These are phyloP conservation scores for Chrysolina americana DNA, from an alignment of 2,888 invertebrate species.

Conservation along the genomic window DNA sequence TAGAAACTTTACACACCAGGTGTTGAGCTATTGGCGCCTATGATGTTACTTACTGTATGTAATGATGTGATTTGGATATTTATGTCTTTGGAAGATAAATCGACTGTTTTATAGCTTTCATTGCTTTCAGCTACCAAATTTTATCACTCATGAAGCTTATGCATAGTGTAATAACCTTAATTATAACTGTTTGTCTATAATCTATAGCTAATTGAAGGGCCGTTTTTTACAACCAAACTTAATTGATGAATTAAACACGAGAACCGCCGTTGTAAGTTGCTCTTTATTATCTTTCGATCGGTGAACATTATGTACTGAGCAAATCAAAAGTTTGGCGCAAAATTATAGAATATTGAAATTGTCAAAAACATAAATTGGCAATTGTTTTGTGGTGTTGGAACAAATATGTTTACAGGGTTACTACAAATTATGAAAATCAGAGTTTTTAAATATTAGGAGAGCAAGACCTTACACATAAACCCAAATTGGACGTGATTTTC, in stretches of 20 bases:
- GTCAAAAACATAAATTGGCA: too few species aligned
- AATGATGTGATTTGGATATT: neutral
- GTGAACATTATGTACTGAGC: too few species aligned
- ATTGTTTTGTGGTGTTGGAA: too few species aligned
- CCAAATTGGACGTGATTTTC: too few species aligned
- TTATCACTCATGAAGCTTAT: neutral
- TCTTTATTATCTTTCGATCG: neutral
- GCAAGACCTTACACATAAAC: too few species aligned
- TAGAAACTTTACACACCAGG: too few species aligned
- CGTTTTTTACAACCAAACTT: neutral
- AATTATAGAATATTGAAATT: too few species aligned
- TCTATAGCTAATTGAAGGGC: neutral
- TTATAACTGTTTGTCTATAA: constrained; percentile 6
- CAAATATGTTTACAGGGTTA: too few species aligned
- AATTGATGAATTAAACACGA: neutral
- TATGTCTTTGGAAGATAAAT: constrained; percentile 11
- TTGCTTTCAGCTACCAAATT: constrained; percentile 3
- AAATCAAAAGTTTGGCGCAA: too few species aligned
- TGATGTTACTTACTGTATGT: neutral
- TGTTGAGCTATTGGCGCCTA: constrained; percentile 9
- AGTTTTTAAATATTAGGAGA: too few species aligned
- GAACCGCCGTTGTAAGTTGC: neutral
- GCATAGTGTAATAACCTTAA: neutral
- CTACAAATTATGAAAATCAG: too few species aligned
- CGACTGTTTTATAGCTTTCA: neutral